These are phyloP conservation scores for Phaetusa simplex DNA, from an alignment of 2,113 vertebrate species.

Conservation along the genomic window DNA sequence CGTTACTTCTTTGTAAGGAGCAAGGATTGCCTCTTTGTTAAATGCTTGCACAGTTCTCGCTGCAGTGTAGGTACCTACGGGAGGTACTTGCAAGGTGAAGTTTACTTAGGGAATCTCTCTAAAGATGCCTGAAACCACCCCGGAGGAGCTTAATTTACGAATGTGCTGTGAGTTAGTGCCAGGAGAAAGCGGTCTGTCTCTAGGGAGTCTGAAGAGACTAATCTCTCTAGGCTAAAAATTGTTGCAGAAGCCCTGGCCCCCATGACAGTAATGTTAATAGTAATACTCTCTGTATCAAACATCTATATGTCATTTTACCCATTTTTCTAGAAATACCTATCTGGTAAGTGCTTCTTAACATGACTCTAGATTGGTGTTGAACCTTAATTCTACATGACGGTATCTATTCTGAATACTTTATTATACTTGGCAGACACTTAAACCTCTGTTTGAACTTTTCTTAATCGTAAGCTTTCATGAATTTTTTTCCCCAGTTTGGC, in stretches of 20 bases:
- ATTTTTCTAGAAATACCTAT: background rate
- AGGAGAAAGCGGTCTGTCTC: background rate
- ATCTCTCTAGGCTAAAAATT: background rate
- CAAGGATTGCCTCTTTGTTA: background rate
- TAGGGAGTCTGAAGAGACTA: background rate
- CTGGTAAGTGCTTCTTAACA: background rate
- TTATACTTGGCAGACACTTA: background rate
- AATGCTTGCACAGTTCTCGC: background rate
- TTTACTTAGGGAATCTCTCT: background rate
- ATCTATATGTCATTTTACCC: background rate
- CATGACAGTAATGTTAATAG: background rate
- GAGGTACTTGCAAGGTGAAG: fast-evolving
- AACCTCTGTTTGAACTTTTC: background rate
- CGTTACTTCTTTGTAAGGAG: background rate
- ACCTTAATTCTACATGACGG: background rate
- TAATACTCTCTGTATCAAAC: background rate
- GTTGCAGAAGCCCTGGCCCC: background rate
- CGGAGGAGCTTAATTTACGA: background rate
- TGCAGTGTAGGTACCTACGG: background rate
- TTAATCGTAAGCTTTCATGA: background rate
- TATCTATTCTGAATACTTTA: background rate
- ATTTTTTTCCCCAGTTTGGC: background rate
- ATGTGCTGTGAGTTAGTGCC: background rate
- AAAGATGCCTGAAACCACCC: background rate
- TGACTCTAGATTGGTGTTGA: background rate